Base-by-base conservation (phyloP, 1,140 invertebrate genomes). In the Scaptomyza montana region DNA sequence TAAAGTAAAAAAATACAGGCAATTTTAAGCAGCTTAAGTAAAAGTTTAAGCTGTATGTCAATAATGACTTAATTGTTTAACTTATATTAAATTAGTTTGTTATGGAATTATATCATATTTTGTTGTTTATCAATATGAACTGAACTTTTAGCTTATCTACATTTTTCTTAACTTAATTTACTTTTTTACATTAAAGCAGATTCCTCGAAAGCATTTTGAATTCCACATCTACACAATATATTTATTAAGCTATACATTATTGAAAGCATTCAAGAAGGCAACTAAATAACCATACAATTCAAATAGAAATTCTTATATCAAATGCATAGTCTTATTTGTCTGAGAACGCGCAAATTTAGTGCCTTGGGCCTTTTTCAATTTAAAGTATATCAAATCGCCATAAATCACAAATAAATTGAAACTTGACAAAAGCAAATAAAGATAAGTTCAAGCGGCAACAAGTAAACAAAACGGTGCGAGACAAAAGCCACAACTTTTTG, bases 341-440 rank as follows among this genome's bases (percentile, higher is more conserved):
- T 43, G 53, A 9, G 28, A 59, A 21, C 41, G 43, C 3, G 39
- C 1, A 41, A 41, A 41, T 6, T 13, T 1, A 2, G 25, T 16
- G 55, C 13, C 53, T 30, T 41, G 45, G 16, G 55, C n/a, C 53
- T 19, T 47, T 45, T 49, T 5, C 57, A 55, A n/a, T 45, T 73
- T 63, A 16, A 60, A 57, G 33, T 36, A 56, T 65, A 76, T 76
- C 36, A 78, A 72, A 59, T 57, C 13, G 73, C 62, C 66, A 79
- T 84, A 86, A 81, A 74, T 80, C 66, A 78, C 47, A 67, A 63
- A 78, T 62, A 70, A 77, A 67, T 77, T 56, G 55, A 50, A 65
- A 63, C 66, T 39, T 36, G 30, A 47, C 47, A 57, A 64, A 69
- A 49, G 30, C 28, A 65, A 78, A 54, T 74, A 46, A 65, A 67